A percentile compares a stretch with the other conserved stretches of the same genome.
These are phyloP conservation scores for Asbolus verrucosus DNA, from an alignment of 1,140 invertebrate genomes.

Conservation along the genomic window DNA sequence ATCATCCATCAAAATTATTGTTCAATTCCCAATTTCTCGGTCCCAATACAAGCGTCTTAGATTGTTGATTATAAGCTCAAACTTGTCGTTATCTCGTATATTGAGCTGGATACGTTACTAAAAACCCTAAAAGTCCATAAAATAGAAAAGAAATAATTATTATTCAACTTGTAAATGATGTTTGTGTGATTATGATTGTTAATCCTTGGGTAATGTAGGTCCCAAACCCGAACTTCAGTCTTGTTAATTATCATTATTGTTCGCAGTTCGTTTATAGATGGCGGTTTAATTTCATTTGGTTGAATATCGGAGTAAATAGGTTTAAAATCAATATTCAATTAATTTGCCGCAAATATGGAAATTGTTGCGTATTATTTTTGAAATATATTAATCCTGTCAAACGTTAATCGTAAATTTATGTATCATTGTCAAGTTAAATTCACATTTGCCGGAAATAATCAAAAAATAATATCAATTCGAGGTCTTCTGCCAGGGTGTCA, in stretches of 20 bases:
- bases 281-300: background rate
- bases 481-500: conserved; percentile 4
- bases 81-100: too few species aligned
- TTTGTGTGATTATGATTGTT: too few species aligned
- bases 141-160: too few species aligned
- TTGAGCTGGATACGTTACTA: too few species aligned
- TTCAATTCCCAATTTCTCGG: too few species aligned
- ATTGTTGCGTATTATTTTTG: conserved; percentile 9
- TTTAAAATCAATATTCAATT: conserved; percentile 30
- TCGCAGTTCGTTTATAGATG: background rate
- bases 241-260: background rate
- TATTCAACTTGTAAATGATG: too few species aligned
- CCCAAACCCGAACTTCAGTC: too few species aligned
- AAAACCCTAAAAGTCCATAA: too few species aligned
- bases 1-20: too few species aligned
- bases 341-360: conserved; percentile 33
- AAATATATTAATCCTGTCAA: conserved; percentile 25
- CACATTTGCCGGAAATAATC: conserved; percentile 10
- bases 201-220: too few species aligned
- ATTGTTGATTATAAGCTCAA: too few species aligned
- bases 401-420: conserved; percentile 26
- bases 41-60: too few species aligned
- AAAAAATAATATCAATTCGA: conserved; percentile 27
- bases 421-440: conserved; percentile 13
- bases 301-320: background rate